Base-by-base conservation (phyloP, 2,888 invertebrate genomes). In the Cabera pusaria region DNA sequence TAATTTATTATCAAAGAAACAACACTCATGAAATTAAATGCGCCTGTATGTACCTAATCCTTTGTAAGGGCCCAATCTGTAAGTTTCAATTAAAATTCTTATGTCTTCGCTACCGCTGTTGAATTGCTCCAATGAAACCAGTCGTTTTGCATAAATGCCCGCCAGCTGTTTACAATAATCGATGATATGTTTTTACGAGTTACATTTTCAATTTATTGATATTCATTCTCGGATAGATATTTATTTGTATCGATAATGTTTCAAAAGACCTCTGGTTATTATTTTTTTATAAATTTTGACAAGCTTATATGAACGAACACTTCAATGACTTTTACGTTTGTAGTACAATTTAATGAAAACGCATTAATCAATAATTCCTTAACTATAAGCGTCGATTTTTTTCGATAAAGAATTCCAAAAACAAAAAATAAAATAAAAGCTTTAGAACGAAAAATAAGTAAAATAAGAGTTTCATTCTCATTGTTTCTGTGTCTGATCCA, bases 151-250 rank as follows among this genome's bases (percentile, higher is more conserved):
- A 82, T 81, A 83, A 80, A 82, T 78, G 83, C 83, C 87, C 85
- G 77, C 81, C 76, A 82, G 86, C 85, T 83, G 84, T 83, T 85
- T 84, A 86, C 82, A 83, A 78, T 82, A 82, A 86, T 84, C 83
- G 81, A 84, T 82, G 78, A 84, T 83, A 84, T 80, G 81, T 84
- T 85, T 85, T 85, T 84, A 86, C 72, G 76, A 77, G 77, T 80
- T 67, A 72, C 78, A 74, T 77, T 80, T 83, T 78, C 82, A 84
- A 87, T 85, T 85, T 87, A 85, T 84, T 75, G 77, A 79, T 82
- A 80, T 80, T 79, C 74, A 72, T 82, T 82, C 77, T 69, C 67
- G 70, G 71, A 63, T 73, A 64, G 70, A 79, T 81, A 85, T 86
- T 84, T 85, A 86, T 85, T 79, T 76, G 74, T 80, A 77, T 79